A percentile compares a stretch with the other conserved stretches of the same genome.
Evolutionary conservation across 2,113 vertebrate genomes (phyloP).

Genomic region (Rhynchomys soricoides): DNA sequence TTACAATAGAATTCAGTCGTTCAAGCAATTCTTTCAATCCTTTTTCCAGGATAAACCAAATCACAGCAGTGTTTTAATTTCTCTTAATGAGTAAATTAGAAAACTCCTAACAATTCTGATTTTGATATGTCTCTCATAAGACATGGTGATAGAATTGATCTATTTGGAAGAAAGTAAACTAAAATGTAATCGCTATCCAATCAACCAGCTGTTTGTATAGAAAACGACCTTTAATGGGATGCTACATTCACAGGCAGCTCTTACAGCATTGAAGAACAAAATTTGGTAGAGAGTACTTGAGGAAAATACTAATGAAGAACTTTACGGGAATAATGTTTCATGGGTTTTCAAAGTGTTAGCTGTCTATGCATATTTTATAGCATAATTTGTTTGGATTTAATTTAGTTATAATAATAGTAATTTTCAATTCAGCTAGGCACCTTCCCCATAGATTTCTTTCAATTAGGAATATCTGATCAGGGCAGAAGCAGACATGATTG

Average conservation of each 20-base stretch:
- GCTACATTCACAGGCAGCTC: background rate
- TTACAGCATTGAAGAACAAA: constrained; percentile 19
- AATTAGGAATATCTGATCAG: constrained; percentile 58
- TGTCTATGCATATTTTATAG: constrained; percentile 53
- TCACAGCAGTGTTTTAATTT: constrained; percentile 46
- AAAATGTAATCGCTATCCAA: constrained; percentile 42
- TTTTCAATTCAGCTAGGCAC: constrained; percentile 51
- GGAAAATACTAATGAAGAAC: constrained; percentile 14
- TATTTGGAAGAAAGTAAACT: constrained; percentile 55
- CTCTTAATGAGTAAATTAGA: constrained; percentile 56
- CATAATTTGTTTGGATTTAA: constrained; percentile 53
- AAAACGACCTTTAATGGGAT: constrained; percentile 28
- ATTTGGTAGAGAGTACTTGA: constrained; percentile 20
- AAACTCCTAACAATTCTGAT: constrained; percentile 17
- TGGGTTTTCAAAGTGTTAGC: constrained; percentile 44
- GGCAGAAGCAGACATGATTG: constrained; percentile 10
- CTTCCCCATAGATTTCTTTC: constrained; percentile 28
- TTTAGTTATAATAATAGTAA: constrained; percentile 58
- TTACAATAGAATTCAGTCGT: background rate
- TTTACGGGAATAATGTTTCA: constrained; percentile 45
- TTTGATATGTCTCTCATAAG: constrained; percentile 50
- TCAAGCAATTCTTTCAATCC: background rate
- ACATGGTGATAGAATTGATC: constrained; percentile 22
- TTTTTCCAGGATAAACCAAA: constrained; percentile 9
- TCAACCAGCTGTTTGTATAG: constrained; percentile 28